A percentile compares a stretch with the other conserved stretches of the same genome.
Conservation (phyloP, 2,888 invertebrate genomes). For the Melinaea menophilus region DNA sequence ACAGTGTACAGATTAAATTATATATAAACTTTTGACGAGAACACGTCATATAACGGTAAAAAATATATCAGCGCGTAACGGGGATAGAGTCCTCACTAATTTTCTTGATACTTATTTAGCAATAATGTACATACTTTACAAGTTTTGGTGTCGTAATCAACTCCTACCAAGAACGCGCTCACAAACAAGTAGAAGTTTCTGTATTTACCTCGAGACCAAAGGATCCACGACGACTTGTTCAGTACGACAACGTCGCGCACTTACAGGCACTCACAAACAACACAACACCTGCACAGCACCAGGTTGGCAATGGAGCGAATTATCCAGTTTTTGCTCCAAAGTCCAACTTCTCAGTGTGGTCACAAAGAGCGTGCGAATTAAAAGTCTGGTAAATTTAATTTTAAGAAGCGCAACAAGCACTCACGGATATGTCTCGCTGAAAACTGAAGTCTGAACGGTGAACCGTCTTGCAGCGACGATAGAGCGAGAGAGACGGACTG, state of each 20-base stretch:
- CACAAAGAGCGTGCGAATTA: constrained; percentile 57
- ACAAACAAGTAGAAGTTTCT: constrained; percentile 54
- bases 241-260: constrained; percentile 61
- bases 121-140: background rate
- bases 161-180: constrained; percentile 64
- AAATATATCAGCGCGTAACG: constrained; percentile 11
- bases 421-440: constrained; percentile 48
- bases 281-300: constrained; percentile 52
- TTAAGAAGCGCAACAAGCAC: constrained; percentile 42
- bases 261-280: constrained; percentile 63
- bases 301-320: constrained; percentile 37
- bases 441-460: constrained; percentile 46
- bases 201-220: constrained; percentile 70
- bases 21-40: constrained; percentile 18
- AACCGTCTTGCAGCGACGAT: constrained; percentile 16
- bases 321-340: constrained; percentile 44
- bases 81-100: constrained; percentile 10
- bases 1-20: constrained; percentile 18
- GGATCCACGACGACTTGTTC: constrained; percentile 60
- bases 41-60: constrained; percentile 53
- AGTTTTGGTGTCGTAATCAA: constrained; percentile 22
- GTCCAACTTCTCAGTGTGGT: constrained; percentile 46
- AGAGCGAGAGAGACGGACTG: constrained; percentile 30
- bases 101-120: constrained; percentile 4
- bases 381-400: constrained; percentile 56